Conservation (phyloP, 2,797 vertebrate genomes). For the Eulemur coronatus region DNA sequence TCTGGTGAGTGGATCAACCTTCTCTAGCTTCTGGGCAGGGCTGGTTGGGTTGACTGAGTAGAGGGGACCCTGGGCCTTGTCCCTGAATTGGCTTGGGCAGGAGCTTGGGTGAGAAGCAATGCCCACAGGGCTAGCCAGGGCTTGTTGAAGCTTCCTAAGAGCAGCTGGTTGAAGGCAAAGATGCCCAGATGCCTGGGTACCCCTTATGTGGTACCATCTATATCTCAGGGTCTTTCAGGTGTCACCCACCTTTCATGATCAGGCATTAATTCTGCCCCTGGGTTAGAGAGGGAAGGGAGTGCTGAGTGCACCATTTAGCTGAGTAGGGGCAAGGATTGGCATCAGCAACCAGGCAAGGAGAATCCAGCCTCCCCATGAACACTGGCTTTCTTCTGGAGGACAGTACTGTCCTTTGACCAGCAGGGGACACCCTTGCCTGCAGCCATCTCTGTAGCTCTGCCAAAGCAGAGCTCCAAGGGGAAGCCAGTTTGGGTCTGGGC, state of each 20-base stretch:
- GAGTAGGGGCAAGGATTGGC: background rate
- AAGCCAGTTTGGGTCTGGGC: background rate
- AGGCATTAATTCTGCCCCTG: background rate
- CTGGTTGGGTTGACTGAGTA: background rate
- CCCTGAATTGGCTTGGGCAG: background rate
- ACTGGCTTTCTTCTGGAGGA: background rate
- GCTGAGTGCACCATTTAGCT: background rate
- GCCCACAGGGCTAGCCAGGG: background rate
- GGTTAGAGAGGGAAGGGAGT: background rate
- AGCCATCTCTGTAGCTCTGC: background rate
- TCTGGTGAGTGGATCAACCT: background rate
- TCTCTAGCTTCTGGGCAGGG: background rate
- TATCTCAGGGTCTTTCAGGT: background rate
- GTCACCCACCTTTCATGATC: background rate
- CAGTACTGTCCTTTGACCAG: background rate
- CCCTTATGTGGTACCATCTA: background rate
- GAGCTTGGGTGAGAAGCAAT: background rate
- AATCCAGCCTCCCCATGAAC: rapidly evolving
- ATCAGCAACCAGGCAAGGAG: background rate
- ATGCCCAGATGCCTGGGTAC: background rate
- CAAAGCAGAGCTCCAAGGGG: background rate
- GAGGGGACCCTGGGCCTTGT: background rate
- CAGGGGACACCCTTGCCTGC: constrained; percentile 63
- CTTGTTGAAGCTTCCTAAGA: background rate
- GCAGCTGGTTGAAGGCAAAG: background rate